Conservation (phyloP, 2,113 vertebrate genomes). For the Hemicordylus capensis region DNA sequence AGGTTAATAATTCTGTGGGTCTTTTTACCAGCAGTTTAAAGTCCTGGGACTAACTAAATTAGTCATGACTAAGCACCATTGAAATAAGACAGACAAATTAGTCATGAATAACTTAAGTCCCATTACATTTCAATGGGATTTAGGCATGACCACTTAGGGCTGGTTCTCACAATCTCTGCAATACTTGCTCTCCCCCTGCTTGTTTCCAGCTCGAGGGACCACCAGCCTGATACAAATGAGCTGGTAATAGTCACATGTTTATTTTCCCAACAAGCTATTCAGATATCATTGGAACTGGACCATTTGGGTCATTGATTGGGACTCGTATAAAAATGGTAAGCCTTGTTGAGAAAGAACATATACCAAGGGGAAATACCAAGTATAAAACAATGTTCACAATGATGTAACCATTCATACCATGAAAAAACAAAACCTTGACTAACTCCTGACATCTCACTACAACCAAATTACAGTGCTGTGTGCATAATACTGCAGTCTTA, state of each 20-base stretch:
- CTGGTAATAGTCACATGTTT: not conserved
- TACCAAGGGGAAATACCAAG: not conserved
- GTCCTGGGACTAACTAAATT: not conserved
- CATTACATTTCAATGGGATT: too few relatives aligned
- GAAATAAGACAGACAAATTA: too few relatives aligned
- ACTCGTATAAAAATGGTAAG: not conserved
- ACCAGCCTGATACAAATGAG: not conserved
- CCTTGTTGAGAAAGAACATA: not conserved
- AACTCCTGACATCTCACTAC: not conserved
- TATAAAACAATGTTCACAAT: not conserved
- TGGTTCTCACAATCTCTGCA: too few relatives aligned
- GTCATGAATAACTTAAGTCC: too few relatives aligned
- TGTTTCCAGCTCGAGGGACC: too few relatives aligned
- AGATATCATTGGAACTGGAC: not conserved
- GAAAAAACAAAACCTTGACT: not conserved
- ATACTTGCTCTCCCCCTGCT: too few relatives aligned
- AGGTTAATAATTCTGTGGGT: too few relatives aligned
- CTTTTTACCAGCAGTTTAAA: not conserved
- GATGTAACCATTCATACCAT: not conserved
- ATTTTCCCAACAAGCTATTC: not conserved
- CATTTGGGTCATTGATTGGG: not conserved
- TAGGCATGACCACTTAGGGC: too few relatives aligned
- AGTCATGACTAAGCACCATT: not conserved
- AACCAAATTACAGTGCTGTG: not conserved
- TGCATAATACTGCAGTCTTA: constrained; percentile 1